phyloP scores from a whole-genome alignment of 2,113 vertebrate species.

The Sapajus apella region DNA sequence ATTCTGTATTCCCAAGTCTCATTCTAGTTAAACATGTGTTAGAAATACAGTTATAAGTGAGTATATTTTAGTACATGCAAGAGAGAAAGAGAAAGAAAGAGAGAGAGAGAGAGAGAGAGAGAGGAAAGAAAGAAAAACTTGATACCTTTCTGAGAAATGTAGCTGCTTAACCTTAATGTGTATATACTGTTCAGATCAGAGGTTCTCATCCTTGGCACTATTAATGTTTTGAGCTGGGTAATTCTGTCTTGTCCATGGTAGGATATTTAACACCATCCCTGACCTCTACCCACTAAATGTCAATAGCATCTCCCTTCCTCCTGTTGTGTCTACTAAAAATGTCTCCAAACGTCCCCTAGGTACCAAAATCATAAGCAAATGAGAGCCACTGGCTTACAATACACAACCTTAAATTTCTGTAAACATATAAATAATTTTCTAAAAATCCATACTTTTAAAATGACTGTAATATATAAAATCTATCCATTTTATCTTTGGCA shows the following conservation, averaged over 20 bases:
- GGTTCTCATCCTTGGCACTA: background rate
- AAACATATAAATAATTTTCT: background rate
- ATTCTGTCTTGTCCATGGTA: background rate
- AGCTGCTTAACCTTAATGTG: background rate
- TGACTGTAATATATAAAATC: background rate
- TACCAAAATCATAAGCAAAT: background rate
- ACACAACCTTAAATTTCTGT: background rate
- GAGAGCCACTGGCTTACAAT: background rate
- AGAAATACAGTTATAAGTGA: background rate
- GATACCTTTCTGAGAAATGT: background rate
- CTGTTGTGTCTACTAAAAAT: background rate
- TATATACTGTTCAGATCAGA: background rate
- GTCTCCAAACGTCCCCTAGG: background rate
- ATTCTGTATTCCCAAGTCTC: background rate
- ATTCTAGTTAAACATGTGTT: background rate
- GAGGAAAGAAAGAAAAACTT: background rate
- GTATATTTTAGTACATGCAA: background rate
- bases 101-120: fast-evolving
- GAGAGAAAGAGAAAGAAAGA: no score
- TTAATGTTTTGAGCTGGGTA: background rate
- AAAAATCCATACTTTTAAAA: background rate
- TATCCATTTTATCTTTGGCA: background rate
- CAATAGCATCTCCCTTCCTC: background rate
- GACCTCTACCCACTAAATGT: background rate
- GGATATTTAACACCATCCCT: background rate